Conservation (phyloP, 1,140 invertebrate species). For the Melipona quadrifasciata region DNA sequence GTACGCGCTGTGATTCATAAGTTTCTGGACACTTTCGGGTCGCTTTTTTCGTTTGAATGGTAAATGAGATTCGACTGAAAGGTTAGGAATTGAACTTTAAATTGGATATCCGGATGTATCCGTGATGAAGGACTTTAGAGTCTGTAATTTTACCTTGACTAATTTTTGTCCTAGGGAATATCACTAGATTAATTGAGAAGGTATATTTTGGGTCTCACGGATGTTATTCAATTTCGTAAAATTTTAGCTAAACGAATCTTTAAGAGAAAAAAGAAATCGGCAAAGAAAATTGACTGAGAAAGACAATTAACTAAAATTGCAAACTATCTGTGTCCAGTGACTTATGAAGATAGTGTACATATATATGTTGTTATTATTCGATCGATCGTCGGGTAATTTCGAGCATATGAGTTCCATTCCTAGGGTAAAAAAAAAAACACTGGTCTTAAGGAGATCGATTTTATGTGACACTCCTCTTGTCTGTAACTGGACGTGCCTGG, state of each 20-base stretch:
- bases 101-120: too few relatives aligned
- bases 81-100: too few relatives aligned
- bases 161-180: too few relatives aligned
- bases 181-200: too few relatives aligned
- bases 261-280: not conserved
- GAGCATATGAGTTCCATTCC: slow-evolving; percentile 9
- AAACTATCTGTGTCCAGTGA: not conserved
- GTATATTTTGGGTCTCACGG: too few relatives aligned
- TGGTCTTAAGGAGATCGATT: slow-evolving; percentile 23
- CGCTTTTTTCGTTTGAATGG: not conserved
- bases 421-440: slow-evolving; percentile 18
- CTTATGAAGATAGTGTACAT: not conserved
- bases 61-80: not conserved
- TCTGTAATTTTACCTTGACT: too few relatives aligned
- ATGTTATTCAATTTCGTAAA: not conserved
- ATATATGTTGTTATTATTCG: slow-evolving; percentile 39
- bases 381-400: slow-evolving; percentile 35
- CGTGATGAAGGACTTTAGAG: not conserved
- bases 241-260: not conserved
- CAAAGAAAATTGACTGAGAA: not conserved
- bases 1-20: not conserved
- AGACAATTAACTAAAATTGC: not conserved
- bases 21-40: not conserved
- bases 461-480: slow-evolving; percentile 10
- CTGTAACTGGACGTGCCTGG: slow-evolving; percentile 2